Percentiles rank a stretch among this genome's conserved stretches.
These are phyloP conservation scores for Campylorhamphus procurvoides DNA, from an alignment of 2,113 vertebrate genomes.

Conservation along the genomic window DNA sequence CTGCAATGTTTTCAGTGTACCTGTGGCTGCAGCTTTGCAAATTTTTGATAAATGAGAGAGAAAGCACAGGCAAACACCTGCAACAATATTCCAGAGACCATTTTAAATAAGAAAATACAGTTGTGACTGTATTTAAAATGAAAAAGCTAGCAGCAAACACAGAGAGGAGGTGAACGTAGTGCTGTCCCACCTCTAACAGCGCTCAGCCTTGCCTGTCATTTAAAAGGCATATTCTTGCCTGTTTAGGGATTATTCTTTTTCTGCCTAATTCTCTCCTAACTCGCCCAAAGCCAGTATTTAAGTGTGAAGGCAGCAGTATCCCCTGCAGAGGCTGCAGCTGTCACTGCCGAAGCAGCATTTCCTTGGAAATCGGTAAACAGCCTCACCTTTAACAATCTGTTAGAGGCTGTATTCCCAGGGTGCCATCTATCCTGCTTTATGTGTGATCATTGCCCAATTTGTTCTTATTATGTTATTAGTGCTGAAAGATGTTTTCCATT, in stretches of 20 bases:
- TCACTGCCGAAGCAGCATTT: slow-evolving; percentile 19
- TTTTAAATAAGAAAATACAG: slow-evolving; percentile 44
- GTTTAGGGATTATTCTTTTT: slow-evolving; percentile 2
- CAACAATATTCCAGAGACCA: slow-evolving; percentile 5
- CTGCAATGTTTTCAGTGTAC: not conserved
- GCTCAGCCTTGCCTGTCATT: not conserved
- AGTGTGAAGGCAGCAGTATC: not conserved
- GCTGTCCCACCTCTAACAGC: not conserved
- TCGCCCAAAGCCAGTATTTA: not conserved
- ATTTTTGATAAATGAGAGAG: slow-evolving; percentile 38
- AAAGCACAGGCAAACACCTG: not conserved
- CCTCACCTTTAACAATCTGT: slow-evolving; percentile 34
- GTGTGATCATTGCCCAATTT: slow-evolving; percentile 49
- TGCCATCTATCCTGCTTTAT: slow-evolving; percentile 1
- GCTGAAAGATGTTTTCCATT: slow-evolving; percentile 56
- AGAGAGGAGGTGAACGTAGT: not conserved
- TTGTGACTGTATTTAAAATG: slow-evolving; percentile 20
- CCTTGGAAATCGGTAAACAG: slow-evolving; percentile 17
- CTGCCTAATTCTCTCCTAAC: not conserved
- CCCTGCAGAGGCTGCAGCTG: slow-evolving; percentile 50
- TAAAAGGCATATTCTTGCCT: not conserved
- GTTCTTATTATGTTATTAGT: slow-evolving; percentile 51
- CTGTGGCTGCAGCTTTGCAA: not conserved
- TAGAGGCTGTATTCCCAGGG: not conserved
- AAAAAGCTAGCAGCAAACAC: not conserved